A percentile compares a stretch with the other conserved stretches of the same genome.
Evolutionary conservation across 1,140 invertebrate species (phyloP).

Genomic region (Oncopodura yosiiana): DNA sequence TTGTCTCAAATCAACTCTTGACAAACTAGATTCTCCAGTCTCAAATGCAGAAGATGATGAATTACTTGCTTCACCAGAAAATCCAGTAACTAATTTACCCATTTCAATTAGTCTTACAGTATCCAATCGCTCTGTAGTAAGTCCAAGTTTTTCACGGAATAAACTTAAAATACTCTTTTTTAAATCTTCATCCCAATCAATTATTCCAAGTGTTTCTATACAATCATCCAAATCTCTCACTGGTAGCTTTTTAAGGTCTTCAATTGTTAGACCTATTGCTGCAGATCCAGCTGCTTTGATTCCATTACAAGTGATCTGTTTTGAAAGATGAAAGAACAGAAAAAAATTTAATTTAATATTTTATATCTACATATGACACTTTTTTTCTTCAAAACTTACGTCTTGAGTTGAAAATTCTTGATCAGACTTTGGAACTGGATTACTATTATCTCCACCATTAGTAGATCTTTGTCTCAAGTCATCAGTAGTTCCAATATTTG

Average conservation of each 20-base stretch:
- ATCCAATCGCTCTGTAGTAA: slow-evolving; percentile 6
- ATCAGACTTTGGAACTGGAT: too few relatives aligned
- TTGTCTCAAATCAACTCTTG: slow-evolving; percentile 12
- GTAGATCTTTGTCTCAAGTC: too few relatives aligned
- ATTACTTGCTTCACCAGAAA: neutral
- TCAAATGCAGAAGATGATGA: neutral
- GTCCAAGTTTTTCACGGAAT: slow-evolving; percentile 20
- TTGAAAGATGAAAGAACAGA: too few relatives aligned
- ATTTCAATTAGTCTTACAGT: slow-evolving; percentile 27
- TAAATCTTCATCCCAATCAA: slow-evolving; percentile 26
- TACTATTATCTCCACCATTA: neutral
- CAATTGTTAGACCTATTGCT: slow-evolving; percentile 19
- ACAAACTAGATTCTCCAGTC: slow-evolving; percentile 9
- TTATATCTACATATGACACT: neutral
- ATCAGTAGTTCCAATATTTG: neutral
- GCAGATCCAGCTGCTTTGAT: slow-evolving; percentile 31
- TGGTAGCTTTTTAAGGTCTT: slow-evolving; percentile 18
- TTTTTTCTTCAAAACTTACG: too few relatives aligned
- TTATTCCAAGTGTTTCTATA: slow-evolving; percentile 24
- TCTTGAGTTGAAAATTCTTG: neutral
- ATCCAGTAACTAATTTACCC: slow-evolving; percentile 22
- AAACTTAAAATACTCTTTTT: slow-evolving; percentile 19
- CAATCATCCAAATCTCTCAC: slow-evolving; percentile 23
- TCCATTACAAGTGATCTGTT: slow-evolving; percentile 31
- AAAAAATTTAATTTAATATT: too few relatives aligned